Base-by-base conservation (phyloP, 2,797 vertebrate species). In the Dipus sagitta region DNA sequence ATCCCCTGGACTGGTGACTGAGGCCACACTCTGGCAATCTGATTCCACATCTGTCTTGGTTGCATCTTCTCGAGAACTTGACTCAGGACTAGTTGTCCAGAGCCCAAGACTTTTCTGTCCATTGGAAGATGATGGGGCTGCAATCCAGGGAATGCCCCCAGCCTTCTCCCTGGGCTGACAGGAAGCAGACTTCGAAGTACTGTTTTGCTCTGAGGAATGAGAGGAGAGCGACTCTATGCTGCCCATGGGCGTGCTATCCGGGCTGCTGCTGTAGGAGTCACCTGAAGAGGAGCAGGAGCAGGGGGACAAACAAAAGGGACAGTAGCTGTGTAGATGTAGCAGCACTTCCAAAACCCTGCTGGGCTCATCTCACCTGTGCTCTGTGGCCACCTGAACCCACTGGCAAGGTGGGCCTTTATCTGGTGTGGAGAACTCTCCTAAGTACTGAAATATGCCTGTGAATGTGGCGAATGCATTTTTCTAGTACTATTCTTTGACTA, bases 161-260 rank as follows among this genome's bases (percentile, higher is more conserved):
- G 98, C 97, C 94, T 99, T 99, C 91, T 98, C 98, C 96, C 99
- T 98, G 74, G 96, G 97, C 92, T 97, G 99, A 15, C 98, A 98
- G 0, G 99, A 97, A 0, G 98, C 95, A 0, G 98, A 98, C 96
- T 98, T 99, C 68, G 98, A 98, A 34, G 98, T 98, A 90, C 98
- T 99, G 64, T 99, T 99, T 96, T 99, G 99, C 95, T 99, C 99
- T 0, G 99, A 99, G 52, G 99, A 99, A 97, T 99, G 99, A 13
- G 99, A 99, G 74, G 99, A 99, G 60, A 99, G 98, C 3, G 99
- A 99, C 96, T 99, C 99, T 72, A 99, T 98, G 97, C 99, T 99
- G 94, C 99, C 99, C 99, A 99, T 99, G 0, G 99, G 99, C 1
- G 99, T 99, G 32, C 99, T 99, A 97, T 99, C 99, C 0, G 99